These are phyloP conservation scores for Pantherophis guttatus DNA, from an alignment of 2,113 vertebrate species.

Conservation along the genomic window DNA sequence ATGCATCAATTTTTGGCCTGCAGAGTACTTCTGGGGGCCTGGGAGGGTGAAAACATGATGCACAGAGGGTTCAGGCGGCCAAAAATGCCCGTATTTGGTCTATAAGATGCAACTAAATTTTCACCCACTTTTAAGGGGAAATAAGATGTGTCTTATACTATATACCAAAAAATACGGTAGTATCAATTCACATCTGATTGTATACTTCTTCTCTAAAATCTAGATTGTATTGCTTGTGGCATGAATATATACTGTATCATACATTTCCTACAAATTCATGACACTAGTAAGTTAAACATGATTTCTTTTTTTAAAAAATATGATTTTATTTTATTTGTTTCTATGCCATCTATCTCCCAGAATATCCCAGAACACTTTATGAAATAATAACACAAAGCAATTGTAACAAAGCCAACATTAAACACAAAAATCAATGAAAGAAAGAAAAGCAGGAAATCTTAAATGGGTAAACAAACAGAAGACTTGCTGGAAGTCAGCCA, in stretches of 20 bases:
- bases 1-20: no score
- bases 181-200: neutral
- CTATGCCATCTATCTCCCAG: neutral
- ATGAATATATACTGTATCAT: neutral
- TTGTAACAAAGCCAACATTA: neutral
- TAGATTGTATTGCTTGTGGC: neutral
- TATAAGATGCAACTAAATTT: no score
- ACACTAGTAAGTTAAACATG: neutral
- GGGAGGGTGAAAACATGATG: no score
- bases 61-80: no score
- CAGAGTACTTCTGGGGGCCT: no score
- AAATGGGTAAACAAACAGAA: neutral
- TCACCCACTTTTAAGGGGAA: no score
- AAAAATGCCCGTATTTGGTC: no score
- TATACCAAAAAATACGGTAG: no score
- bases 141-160: no score
- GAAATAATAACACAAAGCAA: neutral
- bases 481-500: neutral
- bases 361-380: neutral
- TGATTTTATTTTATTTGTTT: neutral
- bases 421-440: neutral
- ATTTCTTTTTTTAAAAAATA: neutral
- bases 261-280: neutral
- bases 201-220: neutral
- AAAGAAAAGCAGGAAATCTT: neutral